phyloP scores from a whole-genome alignment of 1,140 invertebrate species.

The Vollenhovia emeryi region DNA sequence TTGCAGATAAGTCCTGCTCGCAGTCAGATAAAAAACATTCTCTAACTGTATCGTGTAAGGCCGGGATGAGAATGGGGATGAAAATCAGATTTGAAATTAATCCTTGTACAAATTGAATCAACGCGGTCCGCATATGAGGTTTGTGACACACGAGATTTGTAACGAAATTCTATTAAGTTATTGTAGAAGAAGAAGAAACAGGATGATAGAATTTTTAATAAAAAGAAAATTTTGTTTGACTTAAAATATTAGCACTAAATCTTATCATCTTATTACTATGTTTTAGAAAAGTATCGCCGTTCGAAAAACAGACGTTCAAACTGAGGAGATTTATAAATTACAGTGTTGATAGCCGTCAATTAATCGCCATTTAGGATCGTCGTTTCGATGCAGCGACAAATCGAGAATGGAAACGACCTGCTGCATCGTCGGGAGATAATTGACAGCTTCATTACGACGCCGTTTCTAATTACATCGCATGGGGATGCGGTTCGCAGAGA shows the following conservation, averaged over 20 bases:
- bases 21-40: background rate
- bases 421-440: constrained; percentile 38
- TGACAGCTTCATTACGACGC: constrained; percentile 58
- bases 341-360: constrained; percentile 13
- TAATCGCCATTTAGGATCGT: constrained; percentile 6
- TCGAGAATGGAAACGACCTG: constrained; percentile 39
- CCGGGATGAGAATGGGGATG: background rate
- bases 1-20: background rate
- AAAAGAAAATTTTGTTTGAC: background rate
- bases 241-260: background rate
- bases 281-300: background rate
- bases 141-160: background rate
- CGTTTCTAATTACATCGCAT: constrained; percentile 56
- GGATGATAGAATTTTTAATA: background rate
- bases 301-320: background rate
- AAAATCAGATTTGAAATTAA: background rate
- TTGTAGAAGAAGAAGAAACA: background rate
- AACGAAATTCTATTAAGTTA: too few relatives aligned
- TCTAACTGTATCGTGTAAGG: background rate
- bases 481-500: constrained; percentile 18
- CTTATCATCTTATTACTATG: background rate
- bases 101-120: background rate
- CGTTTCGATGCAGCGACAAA: constrained; percentile 6
- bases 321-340: background rate
- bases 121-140: background rate